Base-by-base conservation (phyloP, 2,113 vertebrate species). In the Clinocottus analis region DNA sequence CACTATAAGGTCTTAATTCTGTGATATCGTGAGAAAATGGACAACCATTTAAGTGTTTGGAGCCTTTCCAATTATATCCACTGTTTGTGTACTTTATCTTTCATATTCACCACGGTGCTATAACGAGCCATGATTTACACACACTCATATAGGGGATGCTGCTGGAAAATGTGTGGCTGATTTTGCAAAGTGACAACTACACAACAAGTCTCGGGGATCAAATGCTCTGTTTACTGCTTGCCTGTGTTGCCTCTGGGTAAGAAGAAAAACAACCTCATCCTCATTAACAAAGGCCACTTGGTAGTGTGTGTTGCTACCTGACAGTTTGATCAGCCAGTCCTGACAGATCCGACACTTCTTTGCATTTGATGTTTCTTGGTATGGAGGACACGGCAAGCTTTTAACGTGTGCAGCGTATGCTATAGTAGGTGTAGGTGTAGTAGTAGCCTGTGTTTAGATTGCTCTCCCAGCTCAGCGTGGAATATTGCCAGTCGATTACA, bases 401-500 rank as follows among this genome's bases (percentile, higher is more conserved):
- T 85, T 82, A 80, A 83, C 84, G 80, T 83, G 60, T 53, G 66
- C 49, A 21, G 72, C 12, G 5, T 35, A 79, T 61, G 75, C 77
- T 79, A 81, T 75, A 73, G 75, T 61, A 73, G 79, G 56, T 73
- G 75, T 60, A 58, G 65, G 56, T 75, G 75, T 63, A 58, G 65
- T 80, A 68, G 88, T 76, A 77, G 83, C 70, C 79, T 43, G 25
- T 70, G 87, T 77, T 88, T 58, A 70, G 72, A 88, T 86, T 85
- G 85, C 85, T 90, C 74, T 63, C 63, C 60, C 27, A 51, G 74
- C 86, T 85, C 76, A 49, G 79, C 79, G 78, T 90, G 86, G 92
- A 90, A 91, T 90, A 87, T 89, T 90, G 90, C 90, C 80, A 71
- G 85, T 71, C 92, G 93, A 94, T 93, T 92, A 91, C 85, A 89